phyloP scores from a whole-genome alignment of 2,888 invertebrate species.

The Xestia sexstrigata region DNA sequence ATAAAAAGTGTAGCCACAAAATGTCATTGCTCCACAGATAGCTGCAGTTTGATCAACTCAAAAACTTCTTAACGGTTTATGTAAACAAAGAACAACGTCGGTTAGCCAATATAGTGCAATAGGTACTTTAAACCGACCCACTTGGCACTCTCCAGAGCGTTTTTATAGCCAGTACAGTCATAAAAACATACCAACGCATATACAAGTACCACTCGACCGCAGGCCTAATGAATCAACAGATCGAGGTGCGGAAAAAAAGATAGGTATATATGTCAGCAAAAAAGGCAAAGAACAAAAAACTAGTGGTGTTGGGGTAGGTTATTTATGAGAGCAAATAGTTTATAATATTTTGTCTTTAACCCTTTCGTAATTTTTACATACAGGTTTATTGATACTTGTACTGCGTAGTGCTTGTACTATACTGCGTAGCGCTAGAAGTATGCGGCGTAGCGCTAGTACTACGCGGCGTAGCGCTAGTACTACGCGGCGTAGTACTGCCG shows the following conservation, averaged over 20 bases:
- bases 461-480: background rate
- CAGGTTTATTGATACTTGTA: background rate
- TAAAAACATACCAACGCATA: slow-evolving; percentile 38
- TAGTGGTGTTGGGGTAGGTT: slow-evolving; percentile 3
- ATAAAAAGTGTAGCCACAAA: background rate
- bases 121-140: slow-evolving; percentile 37
- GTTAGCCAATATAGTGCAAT: slow-evolving; percentile 38
- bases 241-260: background rate
- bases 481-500: too few species aligned
- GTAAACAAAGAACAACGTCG: slow-evolving; percentile 28
- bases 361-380: background rate
- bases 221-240: background rate
- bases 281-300: background rate
- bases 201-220: background rate
- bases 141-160: slow-evolving; percentile 47
- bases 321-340: background rate
- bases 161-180: slow-evolving; percentile 44
- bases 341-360: background rate
- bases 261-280: background rate
- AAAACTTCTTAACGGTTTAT: background rate
- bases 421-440: background rate
- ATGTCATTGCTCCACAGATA: background rate
- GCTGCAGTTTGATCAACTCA: background rate
- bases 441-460: background rate
- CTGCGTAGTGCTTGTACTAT: background rate